Evolutionary conservation across 2,888 invertebrate genomes (phyloP), one percentile per base, ranked within the genome.

Genomic region (Sabatieria punctata): DNA sequence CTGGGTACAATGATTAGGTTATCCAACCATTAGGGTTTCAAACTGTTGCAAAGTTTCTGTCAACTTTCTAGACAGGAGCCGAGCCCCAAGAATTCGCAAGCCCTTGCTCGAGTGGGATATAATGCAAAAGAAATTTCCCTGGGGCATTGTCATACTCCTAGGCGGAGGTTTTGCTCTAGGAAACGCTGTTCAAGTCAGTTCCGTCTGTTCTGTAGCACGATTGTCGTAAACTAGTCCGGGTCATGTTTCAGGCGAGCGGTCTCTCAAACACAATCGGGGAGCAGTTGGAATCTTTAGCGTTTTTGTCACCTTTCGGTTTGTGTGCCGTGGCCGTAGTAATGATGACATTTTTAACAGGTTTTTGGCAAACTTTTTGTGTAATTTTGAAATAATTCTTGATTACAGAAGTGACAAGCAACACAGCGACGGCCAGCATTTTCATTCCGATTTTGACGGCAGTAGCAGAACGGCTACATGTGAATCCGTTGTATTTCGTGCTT

Each of bases 401-500:
- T 36, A 19, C 36, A 36, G 57, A 58, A 41, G 53, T 57, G 41
- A 54, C 56, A n/a, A 55, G 55, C n/a, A 59, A 59, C 46, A 52
- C 54, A 13, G 57, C 59, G 4, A 58, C 57, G 4, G 58, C 57
- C 23, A 51, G 52, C 26, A 57, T 59, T 18, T 59, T 59, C 50
- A 51, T 58, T 21, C 58, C 59, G 13, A 55, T 59, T 39, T 48
- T 57, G 4, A 52, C 54, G 49, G 51, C 48, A 35, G 49, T 56
- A 26, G 56, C 39, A 8, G 27, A 35, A n/a, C n/a, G n/a, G n/a
- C n/a, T n/a, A n/a, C 40, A 50, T 40, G 46, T 50, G n/a, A 54
- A 68, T 52, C 68, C 68, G 0, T 38, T 67, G 42, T 67, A 65
- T 46, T 55, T 66, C 47, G 65, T 68, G 63, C 39, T 67, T 11